Evolutionary conservation across 2,113 vertebrate species (phyloP), one percentile per base, ranked within the genome.

Genomic region (Oplegnathus fasciatus): DNA sequence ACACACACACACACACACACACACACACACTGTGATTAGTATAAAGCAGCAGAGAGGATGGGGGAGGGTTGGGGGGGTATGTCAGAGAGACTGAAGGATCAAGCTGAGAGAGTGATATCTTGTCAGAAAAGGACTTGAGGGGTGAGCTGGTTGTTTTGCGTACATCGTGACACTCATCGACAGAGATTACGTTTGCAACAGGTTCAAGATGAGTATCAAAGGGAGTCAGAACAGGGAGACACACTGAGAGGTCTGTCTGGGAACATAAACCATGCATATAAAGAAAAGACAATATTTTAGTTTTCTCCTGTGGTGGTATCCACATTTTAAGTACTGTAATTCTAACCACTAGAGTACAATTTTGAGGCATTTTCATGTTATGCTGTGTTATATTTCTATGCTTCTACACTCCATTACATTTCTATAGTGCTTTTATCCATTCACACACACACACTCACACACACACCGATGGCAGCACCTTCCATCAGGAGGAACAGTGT

Each of bases 81-180:
- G 89, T 83, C 85, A 92, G 10, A 22, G n/a, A 79, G 69, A 78
- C 22, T 70, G 76, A 87, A 50, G 81, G 68, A 78, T 92, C 70
- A 61, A 73, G 70, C 87, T 66, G 34, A 37, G 34, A 37, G 34
- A 37, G 34, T 37, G 34, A 37, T 37, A 37, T 69, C 62, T 54
- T 85, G 76, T 91, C 76, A 86, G 64, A 68, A 68, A 76, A 64
- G 66, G 24, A 84, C 32, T 83, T 64, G 61, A 46, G 34, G 70
- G 42, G 50, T n/a, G 40, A 26, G 48, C 26, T 5, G 46, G 9
- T 40, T 88, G 71, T 68, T 76, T 70, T 40, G 58, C 17, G 3
- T 37, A 57, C 46, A 68, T 81, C 28, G 26, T 64, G 48, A 79
- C 79, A 82, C 60, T 79, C 78, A 61, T 40, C 18, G 37, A 54